Conservation (phyloP, 2,888 invertebrate genomes). For the Petrolisthes manimaculis region DNA sequence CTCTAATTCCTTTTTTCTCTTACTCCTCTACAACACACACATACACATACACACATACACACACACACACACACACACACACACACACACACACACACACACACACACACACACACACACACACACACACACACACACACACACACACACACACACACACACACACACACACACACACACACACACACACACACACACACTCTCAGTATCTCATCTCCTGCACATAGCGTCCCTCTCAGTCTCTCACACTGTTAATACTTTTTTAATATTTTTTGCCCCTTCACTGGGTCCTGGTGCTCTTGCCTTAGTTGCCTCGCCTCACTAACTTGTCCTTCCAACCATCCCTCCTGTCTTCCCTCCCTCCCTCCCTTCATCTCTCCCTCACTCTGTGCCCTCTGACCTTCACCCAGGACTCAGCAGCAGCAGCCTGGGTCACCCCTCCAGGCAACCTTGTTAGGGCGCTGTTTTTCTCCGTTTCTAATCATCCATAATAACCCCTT, state of each 20-base stretch:
- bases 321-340: not conserved
- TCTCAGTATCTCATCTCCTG: slow-evolving; percentile 9
- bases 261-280: not conserved
- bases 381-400: slow-evolving; percentile 2
- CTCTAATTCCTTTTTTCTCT: not conserved
- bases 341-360: not conserved
- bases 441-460: not conserved
- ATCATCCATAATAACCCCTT: slow-evolving; percentile 17
- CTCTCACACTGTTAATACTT: slow-evolving; percentile 12
- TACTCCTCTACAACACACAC: not conserved
- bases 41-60: slow-evolving; percentile 1
- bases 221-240: not conserved
- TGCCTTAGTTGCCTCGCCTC: not conserved
- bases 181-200: not conserved
- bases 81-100: not conserved
- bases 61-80: slow-evolving; percentile 4
- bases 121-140: not conserved
- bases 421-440: not conserved
- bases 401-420: not conserved
- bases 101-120: not conserved
- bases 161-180: not conserved
- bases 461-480: slow-evolving; percentile 10
- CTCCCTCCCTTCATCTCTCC: not conserved
- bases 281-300: not conserved
- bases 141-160: not conserved